Evolutionary conservation across 1,140 invertebrate genomes (phyloP), one percentile per base, ranked within the genome.

Genomic region (Drosophila neocordata): DNA sequence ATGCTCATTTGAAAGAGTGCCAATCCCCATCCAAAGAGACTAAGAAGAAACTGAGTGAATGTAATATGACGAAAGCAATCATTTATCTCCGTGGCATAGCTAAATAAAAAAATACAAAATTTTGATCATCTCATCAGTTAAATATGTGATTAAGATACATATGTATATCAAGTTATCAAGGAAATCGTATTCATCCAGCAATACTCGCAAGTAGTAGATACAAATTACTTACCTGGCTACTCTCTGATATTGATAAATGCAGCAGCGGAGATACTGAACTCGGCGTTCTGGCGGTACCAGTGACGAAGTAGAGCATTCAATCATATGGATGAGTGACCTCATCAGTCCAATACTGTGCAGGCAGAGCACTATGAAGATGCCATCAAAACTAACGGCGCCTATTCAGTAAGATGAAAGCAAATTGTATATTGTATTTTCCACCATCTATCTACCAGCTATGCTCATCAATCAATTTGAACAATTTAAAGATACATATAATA

Each of bases 301-400:
- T 8, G 70, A 20, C 2, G 89, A 85, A 0, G 89, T 89, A 27
- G 84, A 72, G 22, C 62, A 55, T 1, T 73, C 64, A 61, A 90
- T 61, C 81, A 90, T 80, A 22, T 75, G 38, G 34, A 68, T 74
- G 4, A 90, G 76, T 1, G 81, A 74, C 31, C 69, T 60, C 15
- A 90, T 75, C 6, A 90, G 59, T 0, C 84, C 89, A 18, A 90
- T 76, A 3, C 71, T 63, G 58, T 90, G 89, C 51, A 77, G 71
- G 13, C 81, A 90, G 6, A 90, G 38, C 1, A 90, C 84, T 41
- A 90, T 89, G 34, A 90, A 90, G 37, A 90, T 58, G 11, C 77
- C 84, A 76, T 90, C 89, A 18, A 90, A 90, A 62, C 84, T 84
- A 1, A 90, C 38, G 7, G 89, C 85, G 48, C 65, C 89, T 90